Base-by-base conservation (phyloP, 2,113 vertebrate species). In the Macroglossus sobrinus region DNA sequence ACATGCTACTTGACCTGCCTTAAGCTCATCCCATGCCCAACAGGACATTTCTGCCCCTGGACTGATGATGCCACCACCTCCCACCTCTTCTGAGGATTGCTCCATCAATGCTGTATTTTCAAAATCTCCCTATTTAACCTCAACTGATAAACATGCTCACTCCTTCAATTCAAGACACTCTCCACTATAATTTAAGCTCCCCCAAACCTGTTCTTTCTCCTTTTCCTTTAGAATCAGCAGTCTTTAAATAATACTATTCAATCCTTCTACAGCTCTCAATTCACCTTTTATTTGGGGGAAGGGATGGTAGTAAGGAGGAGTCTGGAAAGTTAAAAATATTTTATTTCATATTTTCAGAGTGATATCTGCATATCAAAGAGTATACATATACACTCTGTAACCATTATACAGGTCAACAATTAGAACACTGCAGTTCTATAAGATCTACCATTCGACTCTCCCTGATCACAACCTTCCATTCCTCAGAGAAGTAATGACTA, bases 1-100 rank as follows among this genome's bases (percentile, higher is more conserved):
- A 26, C 30, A 68, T 0, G 1, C n/a, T 24, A 7, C 50, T 47
- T 35, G 16, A 76, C 33, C 11, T 16, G 45, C 43, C n/a, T 3
- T 1, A 28, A 15, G 55, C 30, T 40, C 21, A 11, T 24, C 45
- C 38, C 40, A 11, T 21, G 35, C 30, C 8, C 57, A 38, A 47
- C 3, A 6, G 26, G 24, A 30, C 33, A 21, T 5, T 50, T 30
- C 72, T 47, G 9, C 35, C 33, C 19, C 78, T 13, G n/a, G 57
- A 11, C 40, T 59, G 61, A 15, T 5, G 24, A 53, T 7, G 18
- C 28, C 18, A 24, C 21, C 21, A 8, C 63, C 68, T 53, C 15
- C 86, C 59, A 26, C 9, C 75, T n/a, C n/a, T 61, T 61, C 85
- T 63, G 45, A 75, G 72, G 5, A 13, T 0, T 22, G 38, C 13